Evolutionary conservation across 2,113 vertebrate species (phyloP).

Genomic region (Cyrtonyx montezumae): DNA sequence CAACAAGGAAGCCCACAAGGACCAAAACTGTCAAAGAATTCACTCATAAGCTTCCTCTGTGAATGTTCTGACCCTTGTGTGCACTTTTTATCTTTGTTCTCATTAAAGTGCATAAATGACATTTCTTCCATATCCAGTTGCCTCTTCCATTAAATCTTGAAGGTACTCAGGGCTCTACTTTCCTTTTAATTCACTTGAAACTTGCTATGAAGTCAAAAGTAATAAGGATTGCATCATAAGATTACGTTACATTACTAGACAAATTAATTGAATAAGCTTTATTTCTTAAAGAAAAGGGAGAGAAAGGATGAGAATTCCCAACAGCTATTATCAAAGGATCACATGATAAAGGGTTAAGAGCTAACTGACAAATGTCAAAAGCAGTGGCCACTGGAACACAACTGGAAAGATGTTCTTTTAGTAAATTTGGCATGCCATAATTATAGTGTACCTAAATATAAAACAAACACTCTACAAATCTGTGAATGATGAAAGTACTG

Average conservation of each 20-base stretch:
- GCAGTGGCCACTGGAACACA: rapidly evolving
- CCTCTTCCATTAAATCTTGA: neutral
- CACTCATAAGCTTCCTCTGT: neutral
- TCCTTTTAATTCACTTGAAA: neutral
- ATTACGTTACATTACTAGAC: neutral
- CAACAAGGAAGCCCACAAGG: neutral
- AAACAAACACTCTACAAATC: neutral
- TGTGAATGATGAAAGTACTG: neutral
- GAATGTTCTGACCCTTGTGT: neutral
- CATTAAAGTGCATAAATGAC: neutral
- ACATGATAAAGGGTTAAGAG: neutral
- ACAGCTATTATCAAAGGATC: neutral
- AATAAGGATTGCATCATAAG: neutral
- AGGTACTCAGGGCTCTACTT: neutral
- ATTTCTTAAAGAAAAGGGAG: neutral
- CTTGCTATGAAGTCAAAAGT: neutral
- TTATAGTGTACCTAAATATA: neutral
- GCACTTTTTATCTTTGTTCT: neutral
- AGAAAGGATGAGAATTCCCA: neutral
- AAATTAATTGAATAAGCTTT: neutral
- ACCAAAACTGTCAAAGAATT: rapidly evolving
- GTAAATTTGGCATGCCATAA: too few species aligned
- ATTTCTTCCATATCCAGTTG: neutral
- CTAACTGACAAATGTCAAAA: neutral
- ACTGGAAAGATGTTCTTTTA: neutral